phyloP scores from a whole-genome alignment of 2,113 vertebrate genomes.

The Perccottus glenii region DNA sequence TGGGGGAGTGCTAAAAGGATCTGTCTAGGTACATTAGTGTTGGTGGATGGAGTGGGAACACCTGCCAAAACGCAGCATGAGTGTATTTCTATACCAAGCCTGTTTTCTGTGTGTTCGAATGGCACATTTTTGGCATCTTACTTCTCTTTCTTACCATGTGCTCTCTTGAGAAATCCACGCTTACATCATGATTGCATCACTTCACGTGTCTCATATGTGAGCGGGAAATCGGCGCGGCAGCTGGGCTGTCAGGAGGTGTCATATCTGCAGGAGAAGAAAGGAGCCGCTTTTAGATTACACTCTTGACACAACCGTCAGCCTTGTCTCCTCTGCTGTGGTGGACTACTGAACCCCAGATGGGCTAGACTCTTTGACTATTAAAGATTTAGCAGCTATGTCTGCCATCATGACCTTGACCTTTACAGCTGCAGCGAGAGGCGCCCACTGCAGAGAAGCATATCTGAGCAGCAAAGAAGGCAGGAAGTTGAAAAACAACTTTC shows the following conservation, averaged over 20 bases:
- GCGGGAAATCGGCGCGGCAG: constrained; percentile 49
- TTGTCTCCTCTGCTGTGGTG: neutral
- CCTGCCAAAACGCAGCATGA: constrained; percentile 26
- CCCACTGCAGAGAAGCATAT: neutral
- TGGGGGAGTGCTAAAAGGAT: constrained; percentile 34
- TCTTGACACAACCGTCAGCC: too few species aligned
- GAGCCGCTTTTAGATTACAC: neutral
- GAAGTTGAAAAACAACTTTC: constrained; percentile 46
- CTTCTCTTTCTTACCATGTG: neutral
- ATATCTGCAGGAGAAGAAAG: constrained; percentile 24
- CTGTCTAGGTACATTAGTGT: constrained; percentile 28
- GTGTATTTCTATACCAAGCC: neutral
- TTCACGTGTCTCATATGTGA: constrained; percentile 36
- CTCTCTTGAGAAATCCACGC: constrained; percentile 26
- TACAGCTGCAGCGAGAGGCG: constrained; percentile 6
- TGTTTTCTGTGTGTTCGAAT: constrained; percentile 3
- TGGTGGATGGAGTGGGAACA: constrained; percentile 25
- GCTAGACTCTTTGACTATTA: constrained; percentile 52
- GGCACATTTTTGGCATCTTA: neutral
- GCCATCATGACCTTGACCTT: constrained; percentile 54
- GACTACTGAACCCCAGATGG: constrained; percentile 59
- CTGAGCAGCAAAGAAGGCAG: constrained; percentile 6
- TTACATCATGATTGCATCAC: constrained; percentile 61
- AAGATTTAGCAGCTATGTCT: constrained; percentile 57
- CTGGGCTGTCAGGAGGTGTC: constrained; percentile 63